Evolutionary conservation across 92 coral and sea anemone genomes (phyloP).

Genomic region (Muricea muricata): DNA sequence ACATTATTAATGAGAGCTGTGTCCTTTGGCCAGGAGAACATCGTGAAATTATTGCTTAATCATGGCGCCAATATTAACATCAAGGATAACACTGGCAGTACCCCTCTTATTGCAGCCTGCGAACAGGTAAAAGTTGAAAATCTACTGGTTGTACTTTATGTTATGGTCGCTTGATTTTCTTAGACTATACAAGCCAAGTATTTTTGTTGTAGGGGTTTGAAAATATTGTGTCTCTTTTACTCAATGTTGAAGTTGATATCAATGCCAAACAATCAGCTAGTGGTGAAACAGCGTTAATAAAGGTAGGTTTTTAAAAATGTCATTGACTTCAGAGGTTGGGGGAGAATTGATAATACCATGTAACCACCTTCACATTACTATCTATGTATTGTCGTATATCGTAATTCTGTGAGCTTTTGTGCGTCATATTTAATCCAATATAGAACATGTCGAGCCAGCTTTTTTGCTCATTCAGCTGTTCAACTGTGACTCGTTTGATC

Average conservation of each 20-base stretch:
- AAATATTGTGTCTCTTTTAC: constrained; percentile 72
- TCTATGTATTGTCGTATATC: too few relatives aligned
- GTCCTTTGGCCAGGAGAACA: constrained; percentile 79
- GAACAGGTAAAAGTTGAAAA: constrained; percentile 94
- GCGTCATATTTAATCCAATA: too few relatives aligned
- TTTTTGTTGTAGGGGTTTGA: constrained; percentile 72
- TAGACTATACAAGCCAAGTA: too few relatives aligned
- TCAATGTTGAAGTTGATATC: constrained; percentile 81
- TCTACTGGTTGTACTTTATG: too few relatives aligned
- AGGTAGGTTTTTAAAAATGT: constrained; percentile 54
- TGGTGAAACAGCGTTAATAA: constrained; percentile 95
- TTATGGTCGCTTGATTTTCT: too few relatives aligned
- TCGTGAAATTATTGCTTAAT: constrained; percentile 76
- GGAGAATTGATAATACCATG: too few relatives aligned
- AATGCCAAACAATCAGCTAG: constrained; percentile 69
- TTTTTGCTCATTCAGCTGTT: too few relatives aligned
- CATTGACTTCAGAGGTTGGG: too few relatives aligned
- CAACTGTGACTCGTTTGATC: too few relatives aligned
- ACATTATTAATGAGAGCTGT: constrained; percentile 89
- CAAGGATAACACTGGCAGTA: constrained; percentile 75
- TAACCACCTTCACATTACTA: too few relatives aligned
- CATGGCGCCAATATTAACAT: constrained; percentile 78
- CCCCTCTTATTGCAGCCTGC: constrained; percentile 85
- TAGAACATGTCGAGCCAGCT: too few relatives aligned
- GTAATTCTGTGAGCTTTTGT: too few relatives aligned